Percentiles rank a stretch among this genome's conserved stretches.
phyloP scores from a whole-genome alignment of 2,113 vertebrate species.

The Cryptotis parvus region DNA sequence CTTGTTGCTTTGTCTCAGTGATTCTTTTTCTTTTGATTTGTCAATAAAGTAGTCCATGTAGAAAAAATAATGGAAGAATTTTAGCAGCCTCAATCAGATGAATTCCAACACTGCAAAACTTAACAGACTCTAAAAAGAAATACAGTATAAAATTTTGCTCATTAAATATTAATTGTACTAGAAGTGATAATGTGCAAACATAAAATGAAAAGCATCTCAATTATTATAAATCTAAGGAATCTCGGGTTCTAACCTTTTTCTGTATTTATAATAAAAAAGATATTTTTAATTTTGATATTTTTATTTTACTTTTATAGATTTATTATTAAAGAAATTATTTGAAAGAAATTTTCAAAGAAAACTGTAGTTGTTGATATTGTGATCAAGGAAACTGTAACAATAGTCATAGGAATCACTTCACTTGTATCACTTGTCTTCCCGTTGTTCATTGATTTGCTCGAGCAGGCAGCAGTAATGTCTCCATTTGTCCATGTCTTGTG shows the following conservation, averaged over 20 bases:
- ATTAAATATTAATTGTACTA: conserved; percentile 6
- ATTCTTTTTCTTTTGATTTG: conserved; percentile 88
- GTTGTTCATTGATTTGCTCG: no score
- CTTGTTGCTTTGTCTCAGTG: conserved; percentile 87
- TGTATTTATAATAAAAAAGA: neutral
- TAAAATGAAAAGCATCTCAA: neutral
- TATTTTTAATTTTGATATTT: conserved; percentile 35
- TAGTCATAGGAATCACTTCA: no score
- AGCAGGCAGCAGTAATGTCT: no score
- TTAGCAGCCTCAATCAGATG: conserved; percentile 74
- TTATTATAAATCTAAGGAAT: no score
- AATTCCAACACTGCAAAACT: conserved; percentile 59
- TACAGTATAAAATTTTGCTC: neutral
- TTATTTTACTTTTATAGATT: conserved; percentile 25
- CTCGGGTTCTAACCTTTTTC: no score
- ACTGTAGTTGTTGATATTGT: no score
- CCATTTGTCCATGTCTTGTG: no score
- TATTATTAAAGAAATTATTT: conserved; percentile 10
- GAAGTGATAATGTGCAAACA: conserved; percentile 28
- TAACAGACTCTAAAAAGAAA: conserved; percentile 20
- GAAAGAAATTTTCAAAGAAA: conserved; percentile 33
- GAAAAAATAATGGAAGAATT: conserved; percentile 76
- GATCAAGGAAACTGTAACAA: no score
- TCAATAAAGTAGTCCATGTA: conserved; percentile 81
- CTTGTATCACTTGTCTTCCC: no score